phyloP scores from a whole-genome alignment of 2,797 vertebrate genomes.

The Centroberyx gerrardi region DNA sequence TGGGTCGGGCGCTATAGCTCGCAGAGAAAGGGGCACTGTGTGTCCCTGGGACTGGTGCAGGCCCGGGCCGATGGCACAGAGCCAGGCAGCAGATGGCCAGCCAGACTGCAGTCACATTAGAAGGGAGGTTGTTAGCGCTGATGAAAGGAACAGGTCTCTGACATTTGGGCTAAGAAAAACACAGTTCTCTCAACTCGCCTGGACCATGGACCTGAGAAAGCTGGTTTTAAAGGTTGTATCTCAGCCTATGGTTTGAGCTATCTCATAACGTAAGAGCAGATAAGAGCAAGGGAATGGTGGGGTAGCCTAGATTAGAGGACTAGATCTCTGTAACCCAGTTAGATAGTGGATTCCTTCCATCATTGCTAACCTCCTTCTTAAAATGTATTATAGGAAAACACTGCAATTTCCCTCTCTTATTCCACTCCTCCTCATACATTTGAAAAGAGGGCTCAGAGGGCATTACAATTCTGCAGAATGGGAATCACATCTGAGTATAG shows the following conservation, averaged over 20 bases:
- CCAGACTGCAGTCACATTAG: constrained; percentile 82
- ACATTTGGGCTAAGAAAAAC: constrained; percentile 68
- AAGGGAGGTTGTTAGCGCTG: constrained; percentile 75
- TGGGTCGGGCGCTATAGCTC: constrained; percentile 56
- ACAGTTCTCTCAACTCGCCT: constrained; percentile 42
- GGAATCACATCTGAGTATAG: constrained; percentile 44
- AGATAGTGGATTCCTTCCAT: constrained; percentile 36
- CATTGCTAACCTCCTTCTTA: constrained; percentile 21
- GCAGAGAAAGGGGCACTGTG: constrained; percentile 74
- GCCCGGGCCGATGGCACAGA: constrained; percentile 77
- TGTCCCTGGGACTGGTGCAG: constrained; percentile 66
- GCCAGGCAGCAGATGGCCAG: constrained; percentile 88
- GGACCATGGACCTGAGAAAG: constrained; percentile 10
- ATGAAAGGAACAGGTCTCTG: constrained; percentile 80
- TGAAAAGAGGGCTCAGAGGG: not conserved
- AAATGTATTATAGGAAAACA: not conserved
- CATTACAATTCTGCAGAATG: not conserved
- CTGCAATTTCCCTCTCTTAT: too few relatives aligned
- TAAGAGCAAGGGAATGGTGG: not conserved
- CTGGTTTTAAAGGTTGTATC: constrained; percentile 16
- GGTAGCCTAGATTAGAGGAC: constrained; percentile 14
- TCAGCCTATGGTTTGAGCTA: constrained; percentile 3
- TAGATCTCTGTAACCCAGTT: constrained; percentile 36
- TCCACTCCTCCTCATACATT: not conserved
- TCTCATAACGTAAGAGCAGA: not conserved